Evolutionary conservation across 2,888 invertebrate genomes (phyloP), one percentile per base, ranked within the genome.

Genomic region (Dorcus hopei): DNA sequence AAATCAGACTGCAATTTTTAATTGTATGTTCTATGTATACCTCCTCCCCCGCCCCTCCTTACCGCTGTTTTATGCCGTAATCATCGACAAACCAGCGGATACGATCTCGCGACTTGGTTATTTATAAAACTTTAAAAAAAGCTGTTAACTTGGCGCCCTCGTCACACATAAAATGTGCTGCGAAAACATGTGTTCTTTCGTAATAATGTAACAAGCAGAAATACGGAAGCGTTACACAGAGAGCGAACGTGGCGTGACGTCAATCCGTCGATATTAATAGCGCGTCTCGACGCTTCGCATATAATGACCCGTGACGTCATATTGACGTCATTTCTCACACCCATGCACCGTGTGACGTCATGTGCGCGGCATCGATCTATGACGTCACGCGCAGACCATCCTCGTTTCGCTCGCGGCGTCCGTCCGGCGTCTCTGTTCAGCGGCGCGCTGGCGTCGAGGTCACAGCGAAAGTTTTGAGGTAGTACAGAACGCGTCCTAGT

Each of bases 401-500:
- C 53, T 59, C 38, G 43, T 71, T 58, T 33, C 38, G 38, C 43
- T n/a, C 49, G 48, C 53, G 59, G 60, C 45, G 59, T 53, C 65
- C 53, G 23, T 43, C 33, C 53, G 64, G 62, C 49, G 45, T 67
- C 65, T 61, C 54, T 58, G 49, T 65, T 58, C 58, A 53, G 61
- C 64, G 64, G 62, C 64, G 64, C 66, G 68, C 64, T 55, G 63
- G 66, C 70, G 71, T 65, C 70, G 70, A 70, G 71, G 72, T 71
- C 70, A 70, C 62, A 65, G 68, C 63, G 70, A 72, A 73, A 73
- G 69, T 70, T 66, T 69, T 68, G 69, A 64, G 69, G 69, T 70
- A 69, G 70, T 70, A 65, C 58, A 51, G 52, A 48, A 41, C 52
- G 53, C 58, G 64, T 39, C 54, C 62, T 47, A 67, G 54, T 59